Conservation (phyloP, 1,140 invertebrate genomes). For the Ditylenchus dipsaci region DNA sequence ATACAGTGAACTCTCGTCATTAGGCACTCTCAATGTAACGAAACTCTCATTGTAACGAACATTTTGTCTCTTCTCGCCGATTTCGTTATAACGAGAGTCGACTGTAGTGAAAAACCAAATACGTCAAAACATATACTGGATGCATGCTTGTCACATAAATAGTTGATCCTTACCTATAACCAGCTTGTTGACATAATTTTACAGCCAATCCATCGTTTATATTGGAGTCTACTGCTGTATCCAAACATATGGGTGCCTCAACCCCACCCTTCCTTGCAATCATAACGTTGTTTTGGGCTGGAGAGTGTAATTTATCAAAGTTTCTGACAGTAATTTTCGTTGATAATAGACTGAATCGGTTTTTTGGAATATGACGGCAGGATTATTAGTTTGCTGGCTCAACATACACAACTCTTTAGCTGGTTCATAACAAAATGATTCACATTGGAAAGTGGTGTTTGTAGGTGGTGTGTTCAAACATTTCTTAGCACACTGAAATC, state of each 20-base stretch:
- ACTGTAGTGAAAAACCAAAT: no score
- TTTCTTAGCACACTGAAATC: slow-evolving; percentile 29
- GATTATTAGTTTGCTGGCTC: slow-evolving; percentile 15
- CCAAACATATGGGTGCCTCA: slow-evolving; percentile 18
- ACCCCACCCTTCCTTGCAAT: slow-evolving; percentile 2
- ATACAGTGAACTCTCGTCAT: no score
- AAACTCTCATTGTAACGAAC: no score
- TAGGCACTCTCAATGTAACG: no score
- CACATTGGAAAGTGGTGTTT: slow-evolving; percentile 17
- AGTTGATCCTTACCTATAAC: not conserved
- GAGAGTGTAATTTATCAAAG: not conserved
- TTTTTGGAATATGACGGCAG: slow-evolving; percentile 22
- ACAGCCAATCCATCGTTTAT: slow-evolving; percentile 3
- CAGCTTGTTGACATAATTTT: slow-evolving; percentile 5
- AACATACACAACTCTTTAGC: slow-evolving; percentile 21
- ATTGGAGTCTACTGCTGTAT: slow-evolving; percentile 2
- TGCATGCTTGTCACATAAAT: no score
- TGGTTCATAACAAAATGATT: slow-evolving; percentile 26
- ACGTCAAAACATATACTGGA: no score
- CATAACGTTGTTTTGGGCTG: not conserved
- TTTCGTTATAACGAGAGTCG: no score
- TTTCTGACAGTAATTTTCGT: slow-evolving; percentile 5
- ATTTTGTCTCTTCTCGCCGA: no score
- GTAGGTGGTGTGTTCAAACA: slow-evolving; percentile 7
- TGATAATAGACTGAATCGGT: slow-evolving; percentile 22